Base-by-base conservation (phyloP, 2,888 invertebrate species). In the Taphrorychus bicolor region DNA sequence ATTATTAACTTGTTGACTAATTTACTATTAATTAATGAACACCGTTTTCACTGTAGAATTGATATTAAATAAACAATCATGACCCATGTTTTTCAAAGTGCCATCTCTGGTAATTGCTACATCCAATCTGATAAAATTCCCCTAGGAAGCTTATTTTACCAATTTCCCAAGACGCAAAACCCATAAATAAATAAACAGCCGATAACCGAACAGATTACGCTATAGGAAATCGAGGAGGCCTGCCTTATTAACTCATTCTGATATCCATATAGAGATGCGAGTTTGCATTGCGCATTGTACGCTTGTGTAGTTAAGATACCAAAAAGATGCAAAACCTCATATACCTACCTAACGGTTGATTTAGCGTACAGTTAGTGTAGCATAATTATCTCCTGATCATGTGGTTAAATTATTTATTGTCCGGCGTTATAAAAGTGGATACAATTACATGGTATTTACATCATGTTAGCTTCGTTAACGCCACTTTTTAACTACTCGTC, bases 311-410 rank as follows among this genome's bases (percentile, higher is more conserved):
- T 40, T 56, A 40, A 40, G 17, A 32, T 45, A 45, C 5, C 51
- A 7, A 51, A 53, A 40, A 54, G 65, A 65, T 65, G 65, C 65
- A 59, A 59, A 65, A 59, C 24, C 52, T 53, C 59, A 65, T 65
- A 58, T 59, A 54, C 52, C 19, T 23, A 24, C 24, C 22, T 58
- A 65, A 65, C 65, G 59, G 65, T 65, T 53, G 32, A 42, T 42
- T 17, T 63, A n/a, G n/a, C n/a, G n/a, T n/a, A 63, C 63, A 48
- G 63, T 63, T 63, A 63, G 7, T 51, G n/a, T 18, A 49, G 17
- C 22, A 40, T 63, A 57, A 51, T 63, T 51, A 63, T 51, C 53
- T 61, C 9, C 7, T 51, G 51, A 51, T 51, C 51, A 3, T 51
- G 19, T 21, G 14, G 14, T n/a, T 45, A 32, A 7, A 32, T 45